Evolutionary conservation across 2,888 invertebrate species (phyloP).

Genomic region (Arctia plantaginis): DNA sequence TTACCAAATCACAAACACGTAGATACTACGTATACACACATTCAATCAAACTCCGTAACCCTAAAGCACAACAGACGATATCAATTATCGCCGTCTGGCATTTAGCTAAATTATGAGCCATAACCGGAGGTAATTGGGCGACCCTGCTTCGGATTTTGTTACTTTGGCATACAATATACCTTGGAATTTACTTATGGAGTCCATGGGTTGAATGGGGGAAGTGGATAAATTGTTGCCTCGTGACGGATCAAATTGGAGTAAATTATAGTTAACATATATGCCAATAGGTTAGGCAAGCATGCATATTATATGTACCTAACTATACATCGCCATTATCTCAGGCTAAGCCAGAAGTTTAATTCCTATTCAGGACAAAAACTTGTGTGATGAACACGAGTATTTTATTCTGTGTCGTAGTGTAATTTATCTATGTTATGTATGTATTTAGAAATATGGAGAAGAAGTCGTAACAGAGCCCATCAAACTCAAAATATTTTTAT

Average conservation of each 20-base stretch:
- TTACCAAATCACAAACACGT: not conserved
- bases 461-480: too few relatives aligned
- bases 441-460: too few relatives aligned
- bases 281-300: not conserved
- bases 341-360: too few relatives aligned
- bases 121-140: conserved; percentile 57
- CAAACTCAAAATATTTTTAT: too few relatives aligned
- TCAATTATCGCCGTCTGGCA: conserved; percentile 59
- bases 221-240: conserved; percentile 8
- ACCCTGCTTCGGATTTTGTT: conserved; percentile 53
- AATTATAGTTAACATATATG: not conserved
- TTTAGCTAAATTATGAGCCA: conserved; percentile 67
- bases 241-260: conserved; percentile 11
- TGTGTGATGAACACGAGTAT: too few relatives aligned
- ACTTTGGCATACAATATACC: conserved; percentile 35
- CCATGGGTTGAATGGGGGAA: conserved; percentile 10
- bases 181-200: conserved; percentile 16
- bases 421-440: too few relatives aligned
- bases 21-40: conserved; percentile 7
- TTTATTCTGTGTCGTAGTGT: too few relatives aligned
- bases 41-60: conserved; percentile 13
- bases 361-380: too few relatives aligned
- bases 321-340: too few relatives aligned
- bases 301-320: too few relatives aligned
- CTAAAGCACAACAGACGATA: conserved; percentile 37